phyloP scores from a whole-genome alignment of 2,797 vertebrate species.

The Champsocephalus gunnari region DNA sequence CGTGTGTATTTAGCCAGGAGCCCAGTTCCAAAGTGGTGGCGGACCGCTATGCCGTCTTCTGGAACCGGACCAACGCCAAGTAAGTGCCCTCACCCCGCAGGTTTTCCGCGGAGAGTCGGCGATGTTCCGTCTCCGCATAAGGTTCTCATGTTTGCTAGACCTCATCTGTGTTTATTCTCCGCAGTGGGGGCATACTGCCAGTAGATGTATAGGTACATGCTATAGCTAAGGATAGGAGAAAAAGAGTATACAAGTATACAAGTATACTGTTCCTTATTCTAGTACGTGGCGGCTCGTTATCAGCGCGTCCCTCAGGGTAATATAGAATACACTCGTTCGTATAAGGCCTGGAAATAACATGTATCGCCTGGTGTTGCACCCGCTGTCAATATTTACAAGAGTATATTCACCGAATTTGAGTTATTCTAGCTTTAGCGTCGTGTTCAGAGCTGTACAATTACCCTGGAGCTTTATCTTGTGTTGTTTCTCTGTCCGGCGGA shows the following conservation, averaged over 20 bases:
- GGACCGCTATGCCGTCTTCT: constrained; percentile 98
- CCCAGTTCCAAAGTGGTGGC: constrained; percentile 97
- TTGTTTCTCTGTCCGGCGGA: constrained; percentile 15
- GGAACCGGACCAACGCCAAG: constrained; percentile 98
- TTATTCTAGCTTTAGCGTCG: neutral
- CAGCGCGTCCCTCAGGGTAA: constrained; percentile 22
- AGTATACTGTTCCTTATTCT: constrained; percentile 26
- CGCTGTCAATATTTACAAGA: constrained; percentile 2
- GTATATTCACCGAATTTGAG: neutral
- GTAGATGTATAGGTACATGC: constrained; percentile 34
- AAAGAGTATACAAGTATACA: neutral
- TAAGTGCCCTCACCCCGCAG: constrained; percentile 79
- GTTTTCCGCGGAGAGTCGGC: constrained; percentile 39
- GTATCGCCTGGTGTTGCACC: neutral
- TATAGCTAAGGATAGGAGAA: constrained; percentile 11
- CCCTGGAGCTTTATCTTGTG: constrained; percentile 14
- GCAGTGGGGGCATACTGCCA: constrained; percentile 68
- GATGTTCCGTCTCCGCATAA: constrained; percentile 28
- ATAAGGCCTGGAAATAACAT: constrained; percentile 32
- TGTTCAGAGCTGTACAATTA: neutral
- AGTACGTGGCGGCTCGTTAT: constrained; percentile 28
- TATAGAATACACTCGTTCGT: constrained; percentile 42
- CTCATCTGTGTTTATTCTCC: constrained; percentile 60
- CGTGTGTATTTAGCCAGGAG: constrained; percentile 95
- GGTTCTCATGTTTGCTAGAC: constrained; percentile 29